These are phyloP conservation scores for Heliornis fulica DNA, from an alignment of 2,113 vertebrate genomes.

Conservation along the genomic window DNA sequence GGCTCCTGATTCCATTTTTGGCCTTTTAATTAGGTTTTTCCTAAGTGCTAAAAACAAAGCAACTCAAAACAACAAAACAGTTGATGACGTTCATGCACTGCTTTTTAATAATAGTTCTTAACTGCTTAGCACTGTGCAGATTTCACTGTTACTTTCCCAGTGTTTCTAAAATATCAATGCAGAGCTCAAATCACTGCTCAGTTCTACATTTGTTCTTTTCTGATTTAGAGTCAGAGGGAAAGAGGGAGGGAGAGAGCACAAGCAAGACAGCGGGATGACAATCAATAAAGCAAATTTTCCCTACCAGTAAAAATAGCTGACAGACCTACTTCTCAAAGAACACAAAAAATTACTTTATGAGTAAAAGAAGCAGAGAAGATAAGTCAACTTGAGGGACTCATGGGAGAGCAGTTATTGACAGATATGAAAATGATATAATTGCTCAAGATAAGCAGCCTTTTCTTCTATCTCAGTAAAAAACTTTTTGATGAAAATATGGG, in stretches of 20 bases:
- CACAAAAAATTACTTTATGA: slow-evolving; percentile 34
- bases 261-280: background rate
- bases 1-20: background rate
- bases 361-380: background rate
- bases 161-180: background rate
- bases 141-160: background rate
- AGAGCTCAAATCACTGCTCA: background rate
- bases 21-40: background rate
- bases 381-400: background rate
- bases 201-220: background rate
- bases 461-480: slow-evolving; percentile 49
- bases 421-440: background rate
- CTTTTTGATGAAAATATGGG: slow-evolving; percentile 14
- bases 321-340: slow-evolving; percentile 40
- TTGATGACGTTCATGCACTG: background rate
- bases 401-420: slow-evolving; percentile 39
- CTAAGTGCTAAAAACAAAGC: background rate
- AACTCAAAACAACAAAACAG: no score
- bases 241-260: background rate
- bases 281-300: slow-evolving; percentile 36
- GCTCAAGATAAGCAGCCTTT: slow-evolving; percentile 41
- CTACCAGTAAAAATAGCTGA: slow-evolving; percentile 33
- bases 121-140: background rate
- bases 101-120: background rate
- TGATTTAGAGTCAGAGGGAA: background rate